Base-by-base conservation (phyloP, 2,888 invertebrate species). In the Caenorhabditis sinica region DNA sequence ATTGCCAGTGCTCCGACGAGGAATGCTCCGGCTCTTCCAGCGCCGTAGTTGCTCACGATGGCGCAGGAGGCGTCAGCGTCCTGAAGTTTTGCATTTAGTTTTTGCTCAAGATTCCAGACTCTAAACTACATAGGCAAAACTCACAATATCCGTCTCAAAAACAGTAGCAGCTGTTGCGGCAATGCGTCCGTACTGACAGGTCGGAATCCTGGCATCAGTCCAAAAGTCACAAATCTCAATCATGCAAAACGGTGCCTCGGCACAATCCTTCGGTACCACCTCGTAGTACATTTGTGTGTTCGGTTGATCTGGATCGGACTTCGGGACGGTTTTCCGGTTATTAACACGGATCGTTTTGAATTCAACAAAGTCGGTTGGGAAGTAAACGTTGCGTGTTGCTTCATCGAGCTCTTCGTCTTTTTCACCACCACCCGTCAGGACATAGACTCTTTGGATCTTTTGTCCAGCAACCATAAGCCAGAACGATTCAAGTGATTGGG, bases 151-250 rank as follows among this genome's bases (percentile, higher is more conserved):
- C n/a, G 72, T 72, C 30, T 80, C 80, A 45, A 80, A 80, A 15
- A 80, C 80, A n/a, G 65, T 63, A 0, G 56, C 72, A 11, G 72
- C 80, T 1, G 80, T 80, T 13, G 25, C 23, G 2, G 72, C 72
- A 36, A 72, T 58, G 13, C 80, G 25, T 2, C 23, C 65, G n/a
- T 33, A 20, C n/a, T 28, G 9, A 0, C 8, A 9, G 0, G 36
- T 53, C 45, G 80, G 80, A 45, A 80, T 73, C 60, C 66, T 80
- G 17, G 11, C 80, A 53, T 80, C 80, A 1, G 56, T 49, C 80
- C 80, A 80, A 49, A 80, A 80, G 20, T 80, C 80, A 36, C 80
- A 80, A 49, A 80, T 80, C 66, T 80, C 80, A 49, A 80, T 66
- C 80, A 80, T 80, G 15, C 72, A 72, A 25, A 80, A 80, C 49